phyloP scores from a whole-genome alignment of 1,140 invertebrate species.

The Atta cephalotes region DNA sequence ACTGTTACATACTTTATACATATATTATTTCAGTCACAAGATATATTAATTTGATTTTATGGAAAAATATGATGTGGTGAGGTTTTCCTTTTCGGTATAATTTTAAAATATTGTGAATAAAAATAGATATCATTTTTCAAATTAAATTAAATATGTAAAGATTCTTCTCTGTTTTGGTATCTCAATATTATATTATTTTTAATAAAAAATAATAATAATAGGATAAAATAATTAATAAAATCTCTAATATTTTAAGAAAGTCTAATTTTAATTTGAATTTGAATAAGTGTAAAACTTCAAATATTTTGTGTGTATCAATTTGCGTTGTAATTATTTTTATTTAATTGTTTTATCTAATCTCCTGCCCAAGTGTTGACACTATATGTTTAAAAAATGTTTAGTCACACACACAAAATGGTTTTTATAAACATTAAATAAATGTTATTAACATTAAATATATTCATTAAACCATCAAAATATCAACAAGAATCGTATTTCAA shows the following conservation, averaged over 20 bases:
- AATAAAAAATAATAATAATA: neutral
- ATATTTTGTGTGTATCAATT: neutral
- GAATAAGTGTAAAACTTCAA: neutral
- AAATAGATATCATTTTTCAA: neutral
- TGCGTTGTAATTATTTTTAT: neutral
- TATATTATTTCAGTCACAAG: neutral
- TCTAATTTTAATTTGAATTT: neutral
- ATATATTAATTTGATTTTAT: neutral
- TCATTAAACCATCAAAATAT: no score
- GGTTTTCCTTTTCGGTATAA: neutral
- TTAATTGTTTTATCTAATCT: slow-evolving; percentile 7
- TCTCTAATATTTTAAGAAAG: neutral
- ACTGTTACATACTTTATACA: no score
- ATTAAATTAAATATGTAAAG: neutral
- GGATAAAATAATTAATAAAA: neutral
- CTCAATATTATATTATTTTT: neutral
- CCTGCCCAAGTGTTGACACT: neutral
- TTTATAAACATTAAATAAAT: no score
- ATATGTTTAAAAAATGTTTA: no score
- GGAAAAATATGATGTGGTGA: neutral
- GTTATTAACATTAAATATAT: no score
- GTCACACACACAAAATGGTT: no score
- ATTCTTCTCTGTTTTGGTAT: neutral
- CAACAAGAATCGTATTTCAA: no score
- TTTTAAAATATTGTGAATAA: neutral